Evolutionary conservation across 2,888 invertebrate genomes (phyloP).

Genomic region (Heliconius erato): DNA sequence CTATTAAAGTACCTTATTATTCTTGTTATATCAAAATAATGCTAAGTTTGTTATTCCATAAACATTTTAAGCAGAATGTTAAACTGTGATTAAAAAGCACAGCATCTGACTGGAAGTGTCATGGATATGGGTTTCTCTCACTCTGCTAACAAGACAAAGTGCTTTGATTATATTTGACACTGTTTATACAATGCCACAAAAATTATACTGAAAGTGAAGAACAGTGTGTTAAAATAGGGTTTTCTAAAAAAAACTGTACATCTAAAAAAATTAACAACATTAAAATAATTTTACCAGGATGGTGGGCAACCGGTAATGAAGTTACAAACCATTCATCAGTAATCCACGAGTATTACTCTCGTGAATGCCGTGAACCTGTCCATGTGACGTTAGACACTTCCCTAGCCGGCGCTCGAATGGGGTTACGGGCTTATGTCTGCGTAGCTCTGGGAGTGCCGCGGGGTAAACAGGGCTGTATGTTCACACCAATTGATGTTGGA

Average conservation of each 20-base stretch:
- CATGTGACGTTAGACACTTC: constrained; percentile 98
- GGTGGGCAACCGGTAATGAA: constrained; percentile 99
- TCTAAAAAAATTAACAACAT: neutral
- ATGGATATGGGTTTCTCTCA: no score
- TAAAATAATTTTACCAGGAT: constrained; percentile 86
- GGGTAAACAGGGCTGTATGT: constrained; percentile 97
- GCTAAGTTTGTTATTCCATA: no score
- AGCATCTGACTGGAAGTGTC: no score
- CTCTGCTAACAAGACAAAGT: no score
- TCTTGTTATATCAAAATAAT: no score
- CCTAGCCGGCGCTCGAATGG: constrained; percentile 94
- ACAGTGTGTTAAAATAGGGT: neutral
- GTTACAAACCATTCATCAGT: constrained; percentile 98
- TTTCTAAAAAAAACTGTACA: no score
- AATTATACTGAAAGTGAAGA: neutral
- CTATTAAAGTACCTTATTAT: no score
- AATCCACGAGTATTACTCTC: constrained; percentile 98
- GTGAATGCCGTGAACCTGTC: constrained; percentile 97
- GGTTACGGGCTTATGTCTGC: constrained; percentile 96
- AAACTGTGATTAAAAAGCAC: no score
- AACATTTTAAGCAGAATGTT: no score
- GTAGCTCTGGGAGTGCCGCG: constrained; percentile 97
- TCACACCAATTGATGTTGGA: constrained; percentile 97
- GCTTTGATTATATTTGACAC: no score
- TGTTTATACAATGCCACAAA: no score